These are phyloP conservation scores for Mirza zaza DNA, from an alignment of 2,113 vertebrate species.

Conservation along the genomic window DNA sequence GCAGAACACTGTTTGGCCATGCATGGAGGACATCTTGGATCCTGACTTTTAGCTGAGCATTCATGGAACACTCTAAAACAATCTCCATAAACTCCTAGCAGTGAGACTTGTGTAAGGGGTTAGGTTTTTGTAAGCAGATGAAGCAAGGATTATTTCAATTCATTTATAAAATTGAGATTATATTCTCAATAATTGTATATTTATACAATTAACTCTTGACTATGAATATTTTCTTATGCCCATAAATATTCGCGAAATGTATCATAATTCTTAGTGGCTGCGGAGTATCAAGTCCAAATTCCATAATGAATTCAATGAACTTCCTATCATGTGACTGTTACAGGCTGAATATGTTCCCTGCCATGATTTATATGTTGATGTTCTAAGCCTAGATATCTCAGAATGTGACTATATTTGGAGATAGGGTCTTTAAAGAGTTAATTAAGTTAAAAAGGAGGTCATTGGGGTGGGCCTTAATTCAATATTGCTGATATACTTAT, in stretches of 20 bases:
- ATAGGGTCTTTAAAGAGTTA: not conserved
- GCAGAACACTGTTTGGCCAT: not conserved
- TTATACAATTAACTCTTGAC: slow-evolving; percentile 16
- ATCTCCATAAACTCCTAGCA: not conserved
- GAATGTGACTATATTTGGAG: not conserved
- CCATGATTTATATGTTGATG: not conserved
- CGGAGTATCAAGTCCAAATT: not conserved
- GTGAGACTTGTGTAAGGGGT: not conserved
- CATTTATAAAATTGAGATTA: not conserved
- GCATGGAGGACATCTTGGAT: not conserved
- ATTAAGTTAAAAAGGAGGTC: not conserved
- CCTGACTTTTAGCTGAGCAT: not conserved
- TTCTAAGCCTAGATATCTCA: not conserved
- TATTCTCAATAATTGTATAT: not conserved
- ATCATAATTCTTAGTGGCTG: not conserved
- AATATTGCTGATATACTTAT: not conserved
- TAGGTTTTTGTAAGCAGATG: not conserved
- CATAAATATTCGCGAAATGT: not conserved
- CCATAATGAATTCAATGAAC: not conserved
- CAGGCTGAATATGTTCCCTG: not conserved
- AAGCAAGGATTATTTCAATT: not conserved
- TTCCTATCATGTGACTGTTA: not conserved
- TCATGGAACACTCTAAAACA: not conserved
- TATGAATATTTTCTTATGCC: not conserved
- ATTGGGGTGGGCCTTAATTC: not conserved